Percentiles rank a stretch among this genome's conserved stretches.
Evolutionary conservation across 2,888 invertebrate genomes (phyloP).

Genomic region (Anthoptus insignis): DNA sequence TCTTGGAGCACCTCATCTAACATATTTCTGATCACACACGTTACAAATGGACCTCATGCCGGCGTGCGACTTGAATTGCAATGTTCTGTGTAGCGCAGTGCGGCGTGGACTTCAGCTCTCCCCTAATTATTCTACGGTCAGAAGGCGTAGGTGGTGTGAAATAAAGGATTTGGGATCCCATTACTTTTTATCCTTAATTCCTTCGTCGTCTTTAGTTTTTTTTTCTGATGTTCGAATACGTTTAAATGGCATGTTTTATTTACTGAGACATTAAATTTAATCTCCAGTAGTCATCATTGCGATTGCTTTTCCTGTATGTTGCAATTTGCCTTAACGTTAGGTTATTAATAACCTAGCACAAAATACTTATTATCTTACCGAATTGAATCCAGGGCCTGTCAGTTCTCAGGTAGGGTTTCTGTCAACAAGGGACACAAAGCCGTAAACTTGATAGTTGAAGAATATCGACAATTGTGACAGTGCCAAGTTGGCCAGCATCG

Average conservation of each 20-base stretch:
- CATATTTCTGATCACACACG: slow-evolving; percentile 29
- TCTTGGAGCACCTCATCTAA: background rate
- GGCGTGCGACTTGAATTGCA: slow-evolving; percentile 18
- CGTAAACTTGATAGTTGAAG: too few relatives aligned
- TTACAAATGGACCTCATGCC: slow-evolving; percentile 18
- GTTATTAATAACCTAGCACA: too few relatives aligned
- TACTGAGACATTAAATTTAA: too few relatives aligned
- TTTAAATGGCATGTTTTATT: too few relatives aligned
- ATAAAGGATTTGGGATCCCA: background rate
- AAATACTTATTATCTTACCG: too few relatives aligned
- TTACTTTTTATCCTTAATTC: background rate
- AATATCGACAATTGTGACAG: background rate
- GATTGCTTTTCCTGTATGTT: too few relatives aligned
- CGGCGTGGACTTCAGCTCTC: background rate
- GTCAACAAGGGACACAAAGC: too few relatives aligned
- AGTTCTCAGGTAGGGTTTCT: too few relatives aligned
- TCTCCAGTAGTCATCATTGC: too few relatives aligned
- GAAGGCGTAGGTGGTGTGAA: background rate
- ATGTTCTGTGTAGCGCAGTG: slow-evolving; percentile 14
- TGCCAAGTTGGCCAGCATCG: background rate
- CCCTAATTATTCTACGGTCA: background rate
- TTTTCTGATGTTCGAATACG: too few relatives aligned
- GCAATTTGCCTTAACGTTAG: too few relatives aligned
- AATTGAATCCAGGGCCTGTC: too few relatives aligned
- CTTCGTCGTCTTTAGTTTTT: background rate